These are phyloP conservation scores for Exephanes ischioxanthus DNA, from an alignment of 2,888 invertebrate genomes.

Conservation along the genomic window DNA sequence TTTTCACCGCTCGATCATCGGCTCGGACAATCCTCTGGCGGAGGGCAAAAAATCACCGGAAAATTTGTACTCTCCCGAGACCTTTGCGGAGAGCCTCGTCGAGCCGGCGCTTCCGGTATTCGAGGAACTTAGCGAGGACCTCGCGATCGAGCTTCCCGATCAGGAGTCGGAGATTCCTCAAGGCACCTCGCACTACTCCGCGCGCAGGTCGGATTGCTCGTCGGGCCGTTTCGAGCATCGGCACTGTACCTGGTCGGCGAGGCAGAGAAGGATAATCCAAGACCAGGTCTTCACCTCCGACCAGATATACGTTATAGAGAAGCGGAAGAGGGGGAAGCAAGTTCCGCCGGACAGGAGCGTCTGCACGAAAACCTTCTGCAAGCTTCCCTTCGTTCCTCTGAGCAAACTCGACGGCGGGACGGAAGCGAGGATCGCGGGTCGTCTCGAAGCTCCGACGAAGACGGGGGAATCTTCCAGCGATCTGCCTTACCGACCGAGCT, in stretches of 20 bases:
- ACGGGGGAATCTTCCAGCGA: background rate
- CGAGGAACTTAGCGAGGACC: constrained; percentile 19
- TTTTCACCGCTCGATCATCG: constrained; percentile 23
- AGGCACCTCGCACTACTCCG: constrained; percentile 62
- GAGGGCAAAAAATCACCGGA: constrained; percentile 34
- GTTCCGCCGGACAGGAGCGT: background rate
- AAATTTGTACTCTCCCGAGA: constrained; percentile 43
- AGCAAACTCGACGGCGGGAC: constrained; percentile 55
- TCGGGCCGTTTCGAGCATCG: constrained; percentile 57
- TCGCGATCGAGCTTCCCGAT: background rate
- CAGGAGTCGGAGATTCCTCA: background rate
- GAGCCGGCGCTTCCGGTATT: constrained; percentile 40
- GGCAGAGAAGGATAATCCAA: constrained; percentile 38
- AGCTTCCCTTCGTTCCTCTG: constrained; percentile 64
- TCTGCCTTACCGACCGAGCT: background rate
- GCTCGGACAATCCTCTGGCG: constrained; percentile 30
- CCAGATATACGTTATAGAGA: constrained; percentile 70
- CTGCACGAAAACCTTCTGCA: constrained; percentile 62
- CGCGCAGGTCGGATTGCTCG: constrained; percentile 55
- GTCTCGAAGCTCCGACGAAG: background rate
- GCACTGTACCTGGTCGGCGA: constrained; percentile 63
- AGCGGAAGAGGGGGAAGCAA: constrained; percentile 52
- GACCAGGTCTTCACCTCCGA: constrained; percentile 61
- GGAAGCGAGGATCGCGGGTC: background rate
- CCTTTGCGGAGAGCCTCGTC: constrained; percentile 27